These are phyloP conservation scores for Pocillopora grandis DNA, from an alignment of 92 coral and sea anemone genomes.

Conservation along the genomic window DNA sequence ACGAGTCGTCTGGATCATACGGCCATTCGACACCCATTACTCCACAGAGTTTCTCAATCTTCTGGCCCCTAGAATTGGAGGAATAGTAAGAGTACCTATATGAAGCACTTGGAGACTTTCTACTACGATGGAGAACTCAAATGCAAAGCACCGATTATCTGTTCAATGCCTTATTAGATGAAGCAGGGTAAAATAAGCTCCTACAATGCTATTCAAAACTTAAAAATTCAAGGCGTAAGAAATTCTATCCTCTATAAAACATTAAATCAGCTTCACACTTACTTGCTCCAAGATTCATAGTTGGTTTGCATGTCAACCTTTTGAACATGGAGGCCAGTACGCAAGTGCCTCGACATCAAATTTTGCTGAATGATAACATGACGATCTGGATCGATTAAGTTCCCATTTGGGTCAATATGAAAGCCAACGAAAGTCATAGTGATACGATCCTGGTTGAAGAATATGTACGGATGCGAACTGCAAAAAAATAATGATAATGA, in stretches of 20 bases:
- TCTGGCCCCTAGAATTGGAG: conserved; percentile 40
- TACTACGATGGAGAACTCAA: too few species aligned
- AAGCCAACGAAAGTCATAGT: conserved; percentile 92
- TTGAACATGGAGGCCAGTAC: conserved; percentile 74
- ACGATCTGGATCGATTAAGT: conserved; percentile 74
- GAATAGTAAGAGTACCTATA: background rate
- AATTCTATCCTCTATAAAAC: background rate
- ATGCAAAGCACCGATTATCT: too few species aligned
- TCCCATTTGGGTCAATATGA: conserved; percentile 75
- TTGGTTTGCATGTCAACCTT: conserved; percentile 71
- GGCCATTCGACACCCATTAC: conserved; percentile 88
- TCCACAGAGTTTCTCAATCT: conserved; percentile 72
- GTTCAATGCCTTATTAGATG: too few species aligned
- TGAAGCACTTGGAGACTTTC: too few species aligned
- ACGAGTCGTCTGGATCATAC: conserved; percentile 73
- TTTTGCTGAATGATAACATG: conserved; percentile 46
- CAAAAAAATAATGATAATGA: background rate
- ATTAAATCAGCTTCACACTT: conserved; percentile 7
- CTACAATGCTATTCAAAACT: too few species aligned
- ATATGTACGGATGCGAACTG: conserved; percentile 92
- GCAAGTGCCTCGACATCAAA: conserved; percentile 71
- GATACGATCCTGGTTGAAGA: conserved; percentile 84
- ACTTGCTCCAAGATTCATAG: conserved; percentile 77
- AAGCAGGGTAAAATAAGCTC: too few species aligned
- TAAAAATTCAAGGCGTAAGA: too few species aligned